Conservation (phyloP, 2,888 invertebrate species). For the Amorpha juglandis region DNA sequence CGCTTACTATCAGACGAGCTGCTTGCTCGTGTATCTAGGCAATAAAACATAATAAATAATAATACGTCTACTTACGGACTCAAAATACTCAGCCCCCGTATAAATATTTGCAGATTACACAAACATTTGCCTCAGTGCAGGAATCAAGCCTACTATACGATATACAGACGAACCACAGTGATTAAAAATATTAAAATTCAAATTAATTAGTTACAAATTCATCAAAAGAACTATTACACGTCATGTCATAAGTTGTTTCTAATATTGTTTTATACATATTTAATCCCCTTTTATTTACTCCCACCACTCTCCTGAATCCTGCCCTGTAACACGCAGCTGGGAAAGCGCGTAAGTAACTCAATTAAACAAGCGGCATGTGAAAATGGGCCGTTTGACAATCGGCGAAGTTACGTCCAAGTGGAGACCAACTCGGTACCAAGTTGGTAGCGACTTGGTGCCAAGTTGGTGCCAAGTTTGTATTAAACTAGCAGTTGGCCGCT, state of each 20-base stretch:
- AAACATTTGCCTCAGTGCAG: no score
- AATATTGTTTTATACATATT: neutral
- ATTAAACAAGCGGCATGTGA: slow-evolving; percentile 40
- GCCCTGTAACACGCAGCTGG: slow-evolving; percentile 38
- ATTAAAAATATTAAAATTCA: no score
- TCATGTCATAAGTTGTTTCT: neutral
- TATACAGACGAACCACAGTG: no score
- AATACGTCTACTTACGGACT: no score
- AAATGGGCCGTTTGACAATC: slow-evolving; percentile 44
- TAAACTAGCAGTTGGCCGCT: slow-evolving; percentile 20
- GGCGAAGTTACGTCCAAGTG: slow-evolving; percentile 28
- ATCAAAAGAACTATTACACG: no score
- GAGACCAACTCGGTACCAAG: slow-evolving; percentile 20
- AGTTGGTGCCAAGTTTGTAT: slow-evolving; percentile 14
- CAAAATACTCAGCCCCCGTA: no score
- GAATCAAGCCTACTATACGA: no score
- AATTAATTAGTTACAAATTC: no score
- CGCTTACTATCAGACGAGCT: no score
- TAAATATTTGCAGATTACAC: no score
- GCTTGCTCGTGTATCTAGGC: no score
- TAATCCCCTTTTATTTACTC: neutral
- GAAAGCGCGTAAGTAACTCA: slow-evolving; percentile 44
- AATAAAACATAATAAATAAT: no score
- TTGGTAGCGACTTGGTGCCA: slow-evolving; percentile 22
- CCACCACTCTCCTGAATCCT: neutral